Conservation (phyloP, 1,140 invertebrate species). For the Tyrophagus putrescentiae region DNA sequence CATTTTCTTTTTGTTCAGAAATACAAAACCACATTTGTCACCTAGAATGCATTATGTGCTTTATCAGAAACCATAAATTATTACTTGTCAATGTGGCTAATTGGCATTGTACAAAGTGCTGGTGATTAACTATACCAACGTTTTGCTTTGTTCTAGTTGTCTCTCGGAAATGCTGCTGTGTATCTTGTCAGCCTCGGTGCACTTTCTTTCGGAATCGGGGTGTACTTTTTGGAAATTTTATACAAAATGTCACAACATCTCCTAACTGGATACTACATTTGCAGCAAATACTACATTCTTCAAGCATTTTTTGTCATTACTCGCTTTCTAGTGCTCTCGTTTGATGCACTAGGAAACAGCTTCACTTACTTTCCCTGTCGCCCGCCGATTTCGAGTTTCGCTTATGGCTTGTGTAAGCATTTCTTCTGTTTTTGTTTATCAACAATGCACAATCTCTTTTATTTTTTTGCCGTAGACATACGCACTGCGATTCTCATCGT, state of each 20-base stretch:
- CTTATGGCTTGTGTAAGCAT: constrained; percentile 13
- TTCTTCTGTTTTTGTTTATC: constrained; percentile 2
- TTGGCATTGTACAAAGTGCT: neutral
- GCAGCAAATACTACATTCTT: constrained; percentile 20
- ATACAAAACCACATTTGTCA: neutral
- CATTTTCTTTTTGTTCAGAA: neutral
- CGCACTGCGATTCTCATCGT: constrained; percentile 3
- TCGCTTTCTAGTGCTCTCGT: constrained; percentile 16
- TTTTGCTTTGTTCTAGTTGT: constrained; percentile 14
- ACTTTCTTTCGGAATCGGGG: constrained; percentile 18
- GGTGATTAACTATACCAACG: neutral
- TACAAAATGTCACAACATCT: constrained; percentile 20
- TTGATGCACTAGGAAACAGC: constrained; percentile 20
- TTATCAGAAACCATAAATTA: neutral
- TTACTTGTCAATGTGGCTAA: neutral
- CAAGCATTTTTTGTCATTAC: constrained; percentile 19
- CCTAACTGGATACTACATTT: constrained; percentile 16
- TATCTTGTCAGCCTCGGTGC: constrained; percentile 16
- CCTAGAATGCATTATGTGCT: neutral
- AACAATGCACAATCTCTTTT: neutral
- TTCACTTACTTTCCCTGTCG: neutral
- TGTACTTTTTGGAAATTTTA: constrained; percentile 18
- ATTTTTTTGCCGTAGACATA: constrained; percentile 10
- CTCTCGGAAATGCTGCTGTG: constrained; percentile 18
- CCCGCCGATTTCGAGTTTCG: constrained; percentile 17